Evolutionary conservation across 2,113 vertebrate genomes (phyloP).

Genomic region (Oriolus oriolus): DNA sequence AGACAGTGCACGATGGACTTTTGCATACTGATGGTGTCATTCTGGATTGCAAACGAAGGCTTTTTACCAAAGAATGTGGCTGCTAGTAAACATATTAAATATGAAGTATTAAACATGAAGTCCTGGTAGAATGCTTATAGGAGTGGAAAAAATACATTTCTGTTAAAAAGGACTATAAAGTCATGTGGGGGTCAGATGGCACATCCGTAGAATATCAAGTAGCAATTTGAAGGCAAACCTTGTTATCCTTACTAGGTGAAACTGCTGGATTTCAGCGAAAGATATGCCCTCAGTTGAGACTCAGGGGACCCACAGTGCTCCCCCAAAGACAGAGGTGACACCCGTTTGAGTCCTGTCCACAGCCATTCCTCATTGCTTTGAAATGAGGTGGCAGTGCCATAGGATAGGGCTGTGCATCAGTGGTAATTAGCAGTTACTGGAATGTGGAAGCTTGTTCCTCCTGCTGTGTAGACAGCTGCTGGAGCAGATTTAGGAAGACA

Average conservation of each 20-base stretch:
- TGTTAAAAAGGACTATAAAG: background rate
- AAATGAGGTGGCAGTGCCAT: background rate
- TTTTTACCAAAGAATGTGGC: background rate
- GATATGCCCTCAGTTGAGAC: background rate
- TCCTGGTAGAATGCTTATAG: background rate
- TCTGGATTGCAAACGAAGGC: background rate
- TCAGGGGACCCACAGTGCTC: background rate
- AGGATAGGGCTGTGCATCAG: background rate
- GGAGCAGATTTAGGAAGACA: constrained; percentile 31
- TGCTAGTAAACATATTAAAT: background rate
- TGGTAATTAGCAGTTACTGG: constrained; percentile 27
- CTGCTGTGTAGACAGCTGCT: constrained; percentile 59
- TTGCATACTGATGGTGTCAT: background rate
- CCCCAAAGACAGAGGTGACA: background rate
- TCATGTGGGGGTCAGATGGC: background rate
- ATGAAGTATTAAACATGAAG: background rate
- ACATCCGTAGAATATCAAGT: background rate
- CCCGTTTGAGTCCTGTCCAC: background rate
- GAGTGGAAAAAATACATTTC: background rate
- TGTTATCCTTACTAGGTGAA: background rate
- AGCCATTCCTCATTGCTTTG: background rate
- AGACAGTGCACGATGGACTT: constrained; percentile 1
- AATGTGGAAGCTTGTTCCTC: constrained; percentile 27
- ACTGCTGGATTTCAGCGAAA: background rate
- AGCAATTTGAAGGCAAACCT: background rate